Evolutionary conservation across 2,888 invertebrate genomes (phyloP), one percentile per base, ranked within the genome.

Genomic region (Ormyrus nitidulus): DNA sequence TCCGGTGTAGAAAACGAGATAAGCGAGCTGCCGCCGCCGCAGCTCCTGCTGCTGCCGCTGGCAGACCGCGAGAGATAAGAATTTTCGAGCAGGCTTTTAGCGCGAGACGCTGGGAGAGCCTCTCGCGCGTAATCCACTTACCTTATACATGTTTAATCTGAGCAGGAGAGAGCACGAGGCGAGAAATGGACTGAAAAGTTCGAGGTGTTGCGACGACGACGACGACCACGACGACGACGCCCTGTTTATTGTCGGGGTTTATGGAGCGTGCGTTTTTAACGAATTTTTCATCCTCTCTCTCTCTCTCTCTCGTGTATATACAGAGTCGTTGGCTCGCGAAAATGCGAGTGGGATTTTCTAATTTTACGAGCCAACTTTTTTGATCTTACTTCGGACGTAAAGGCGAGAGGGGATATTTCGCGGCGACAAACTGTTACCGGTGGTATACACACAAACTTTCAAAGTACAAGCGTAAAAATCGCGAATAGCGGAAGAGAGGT

Each of bases 1-100:
- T 81, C 81, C 78, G 70, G 74, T 56, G 78, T 71, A 71, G 77
- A 53, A 59, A 77, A 81, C 81, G 81, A 81, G 81, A 81, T 81
- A 81, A 81, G 78, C 69, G 74, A 19, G 11, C 61, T 46, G 58
- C 51, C 46, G 59, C 68, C 10, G 3, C 34, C 19, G 44, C 19
- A 1, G 61, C 49, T 8, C 49, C 49, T 4, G 64, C 9, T 61
- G 13, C 54, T 19, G 19, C 19, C 2, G 19, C 19, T 19, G 19
- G 19, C 19, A 19, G 19, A 19, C 19, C 19, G 19, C 19, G 19
- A 19, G 79, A 73, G 80, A 80, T 80, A 80, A 77, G 77, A 59
- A 71, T 62, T 77, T 65, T 61, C 68, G 75, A 58, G 62, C 59
- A 19, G 10, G 68, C 68, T 76, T 69, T 76, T 76, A 69, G 54